These are phyloP conservation scores for Carcharodon carcharias DNA, from an alignment of 2,797 vertebrate genomes.

Conservation along the genomic window DNA sequence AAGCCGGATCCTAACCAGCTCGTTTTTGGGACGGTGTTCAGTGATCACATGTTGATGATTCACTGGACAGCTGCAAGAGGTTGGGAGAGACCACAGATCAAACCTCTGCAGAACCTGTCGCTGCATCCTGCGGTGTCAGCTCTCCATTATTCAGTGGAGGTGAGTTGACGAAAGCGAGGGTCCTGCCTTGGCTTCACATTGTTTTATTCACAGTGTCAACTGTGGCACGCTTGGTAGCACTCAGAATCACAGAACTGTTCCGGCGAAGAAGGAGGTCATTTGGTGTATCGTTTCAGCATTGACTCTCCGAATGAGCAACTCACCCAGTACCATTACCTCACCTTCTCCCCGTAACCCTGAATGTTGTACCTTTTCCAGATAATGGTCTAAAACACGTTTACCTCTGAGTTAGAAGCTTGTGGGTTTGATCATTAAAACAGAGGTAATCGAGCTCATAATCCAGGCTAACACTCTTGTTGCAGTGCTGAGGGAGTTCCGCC, in stretches of 20 bases:
- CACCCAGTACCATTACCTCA: too few species aligned
- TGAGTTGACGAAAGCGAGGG: constrained; percentile 48
- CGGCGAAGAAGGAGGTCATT: too few species aligned
- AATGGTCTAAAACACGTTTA: too few species aligned
- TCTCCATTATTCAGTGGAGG: constrained; percentile 77
- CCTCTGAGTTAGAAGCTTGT: not conserved
- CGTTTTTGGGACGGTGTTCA: constrained; percentile 74
- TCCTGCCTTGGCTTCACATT: not conserved
- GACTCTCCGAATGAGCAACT: too few species aligned
- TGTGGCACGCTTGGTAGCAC: not conserved
- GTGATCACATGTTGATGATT: constrained; percentile 82
- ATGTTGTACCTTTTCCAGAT: too few species aligned
- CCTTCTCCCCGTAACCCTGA: too few species aligned
- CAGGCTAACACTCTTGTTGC: not conserved
- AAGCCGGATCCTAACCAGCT: constrained; percentile 59
- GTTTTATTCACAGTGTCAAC: not conserved
- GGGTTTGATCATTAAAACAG: not conserved
- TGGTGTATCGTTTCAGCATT: too few species aligned
- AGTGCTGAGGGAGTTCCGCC: not conserved
- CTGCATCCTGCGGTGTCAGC: constrained; percentile 71
- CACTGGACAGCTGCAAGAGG: constrained; percentile 72
- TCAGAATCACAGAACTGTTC: too few species aligned
- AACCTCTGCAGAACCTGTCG: constrained; percentile 70
- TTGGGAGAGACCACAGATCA: constrained; percentile 75
- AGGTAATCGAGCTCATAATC: not conserved